Percentiles rank a stretch among this genome's conserved stretches.
Evolutionary conservation across 2,888 invertebrate genomes (phyloP).

Genomic region (Amphipyra tragopoginis): DNA sequence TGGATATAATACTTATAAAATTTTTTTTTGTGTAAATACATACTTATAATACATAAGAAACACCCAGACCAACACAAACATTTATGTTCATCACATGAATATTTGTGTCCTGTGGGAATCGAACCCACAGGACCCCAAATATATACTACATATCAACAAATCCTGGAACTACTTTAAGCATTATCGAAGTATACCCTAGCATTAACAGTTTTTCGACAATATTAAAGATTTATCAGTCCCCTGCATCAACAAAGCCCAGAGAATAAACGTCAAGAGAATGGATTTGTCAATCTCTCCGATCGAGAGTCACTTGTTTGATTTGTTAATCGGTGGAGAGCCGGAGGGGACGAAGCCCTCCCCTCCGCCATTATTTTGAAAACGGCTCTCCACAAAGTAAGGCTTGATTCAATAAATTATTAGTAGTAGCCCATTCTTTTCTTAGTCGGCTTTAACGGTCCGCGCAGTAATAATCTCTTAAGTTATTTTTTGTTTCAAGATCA

Average conservation of each 20-base stretch:
- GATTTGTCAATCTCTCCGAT: conserved; percentile 43
- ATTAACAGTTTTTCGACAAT: conserved; percentile 5
- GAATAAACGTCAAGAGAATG: conserved; percentile 23
- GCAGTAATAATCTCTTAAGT: conserved; percentile 31
- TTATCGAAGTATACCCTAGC: no score
- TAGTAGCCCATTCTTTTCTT: conserved; percentile 40
- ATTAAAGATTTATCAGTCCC: conserved; percentile 31
- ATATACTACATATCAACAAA: no score
- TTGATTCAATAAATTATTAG: conserved; percentile 50
- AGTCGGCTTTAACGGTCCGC: conserved; percentile 25
- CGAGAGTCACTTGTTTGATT: conserved; percentile 49
- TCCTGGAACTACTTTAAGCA: no score
- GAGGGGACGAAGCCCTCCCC: conserved; percentile 7
- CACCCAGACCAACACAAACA: no score
- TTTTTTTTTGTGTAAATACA: no score
- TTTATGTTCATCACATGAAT: no score
- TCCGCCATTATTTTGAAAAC: conserved; percentile 45
- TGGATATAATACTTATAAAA: no score
- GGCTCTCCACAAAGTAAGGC: conserved; percentile 40
- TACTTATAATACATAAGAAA: no score
- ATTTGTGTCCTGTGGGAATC: no score
- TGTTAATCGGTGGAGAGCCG: conserved; percentile 38
- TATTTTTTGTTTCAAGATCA: conserved; percentile 43
- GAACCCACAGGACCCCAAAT: no score
- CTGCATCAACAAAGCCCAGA: conserved; percentile 25